phyloP scores from a whole-genome alignment of 1,140 invertebrate species.

The Drosophila sucinea region DNA sequence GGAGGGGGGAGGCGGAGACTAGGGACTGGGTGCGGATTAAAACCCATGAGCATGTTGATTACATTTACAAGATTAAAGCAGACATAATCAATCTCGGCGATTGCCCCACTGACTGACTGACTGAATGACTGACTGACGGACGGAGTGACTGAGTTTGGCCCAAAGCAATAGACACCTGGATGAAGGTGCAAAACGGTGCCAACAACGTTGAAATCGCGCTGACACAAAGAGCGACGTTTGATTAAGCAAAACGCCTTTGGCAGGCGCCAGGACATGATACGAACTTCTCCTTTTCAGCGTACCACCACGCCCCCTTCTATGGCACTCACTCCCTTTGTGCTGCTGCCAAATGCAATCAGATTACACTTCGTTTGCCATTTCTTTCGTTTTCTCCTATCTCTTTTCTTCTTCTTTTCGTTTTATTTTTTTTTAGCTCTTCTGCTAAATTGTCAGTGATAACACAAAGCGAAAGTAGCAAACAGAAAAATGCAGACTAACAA shows the following conservation, averaged over 20 bases:
- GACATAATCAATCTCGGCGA: conserved; percentile 66
- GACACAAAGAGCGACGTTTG: conserved; percentile 73
- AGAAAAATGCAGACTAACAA: conserved; percentile 18
- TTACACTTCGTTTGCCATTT: conserved; percentile 63
- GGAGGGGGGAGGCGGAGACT: neutral
- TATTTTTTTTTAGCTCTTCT: conserved; percentile 27
- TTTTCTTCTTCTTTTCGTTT: neutral
- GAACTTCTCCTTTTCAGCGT: neutral
- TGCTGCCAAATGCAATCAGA: conserved; percentile 74
- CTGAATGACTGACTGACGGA: conserved; percentile 25
- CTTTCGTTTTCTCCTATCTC: conserved; percentile 14
- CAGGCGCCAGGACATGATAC: conserved; percentile 57
- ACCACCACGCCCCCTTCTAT: neutral
- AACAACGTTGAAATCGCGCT: conserved; percentile 51
- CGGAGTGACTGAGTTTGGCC: conserved; percentile 32
- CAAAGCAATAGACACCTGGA: conserved; percentile 36
- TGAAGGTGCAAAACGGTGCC: conserved; percentile 39
- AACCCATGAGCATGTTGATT: conserved; percentile 50
- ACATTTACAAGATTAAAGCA: conserved; percentile 61
- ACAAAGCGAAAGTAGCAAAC: conserved; percentile 49
- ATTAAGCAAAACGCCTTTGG: conserved; percentile 71
- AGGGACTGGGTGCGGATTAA: neutral
- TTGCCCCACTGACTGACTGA: conserved; percentile 39
- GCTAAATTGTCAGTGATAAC: conserved; percentile 67
- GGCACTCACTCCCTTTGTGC: conserved; percentile 47